Conservation (phyloP, 2,888 invertebrate genomes). For the Drosophila lutescens region DNA sequence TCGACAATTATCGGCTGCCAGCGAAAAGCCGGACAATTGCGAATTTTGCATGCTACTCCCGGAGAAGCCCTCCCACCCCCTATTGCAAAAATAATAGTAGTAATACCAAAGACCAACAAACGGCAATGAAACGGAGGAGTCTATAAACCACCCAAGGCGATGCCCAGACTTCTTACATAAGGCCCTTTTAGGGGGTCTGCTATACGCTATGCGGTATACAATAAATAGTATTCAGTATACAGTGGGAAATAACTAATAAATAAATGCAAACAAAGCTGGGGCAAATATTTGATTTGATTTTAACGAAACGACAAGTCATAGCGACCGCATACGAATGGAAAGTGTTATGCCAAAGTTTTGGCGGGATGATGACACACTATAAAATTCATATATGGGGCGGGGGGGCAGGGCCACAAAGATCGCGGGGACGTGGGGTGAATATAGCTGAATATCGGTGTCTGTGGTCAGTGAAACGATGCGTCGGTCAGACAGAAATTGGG, state of each 20-base stretch:
- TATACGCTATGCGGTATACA: background rate
- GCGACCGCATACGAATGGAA: constrained; percentile 65
- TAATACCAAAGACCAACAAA: background rate
- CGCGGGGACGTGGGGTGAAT: background rate
- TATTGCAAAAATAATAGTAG: constrained; percentile 36
- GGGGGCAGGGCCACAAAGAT: constrained; percentile 1
- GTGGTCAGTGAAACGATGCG: constrained; percentile 64
- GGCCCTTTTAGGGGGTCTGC: constrained; percentile 39
- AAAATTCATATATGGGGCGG: constrained; percentile 2
- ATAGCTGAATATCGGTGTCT: constrained; percentile 61
- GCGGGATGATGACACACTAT: constrained; percentile 31
- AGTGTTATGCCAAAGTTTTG: constrained; percentile 68
- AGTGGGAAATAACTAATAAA: constrained; percentile 31
- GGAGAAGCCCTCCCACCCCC: constrained; percentile 26
- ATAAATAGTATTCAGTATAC: background rate
- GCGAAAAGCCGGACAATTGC: constrained; percentile 52
- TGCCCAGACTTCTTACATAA: constrained; percentile 59
- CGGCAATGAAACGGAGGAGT: constrained; percentile 4
- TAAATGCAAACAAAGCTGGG: constrained; percentile 48
- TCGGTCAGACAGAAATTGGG: constrained; percentile 56
- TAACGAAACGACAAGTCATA: constrained; percentile 71
- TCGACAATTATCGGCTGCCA: constrained; percentile 47
- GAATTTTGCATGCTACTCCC: constrained; percentile 40
- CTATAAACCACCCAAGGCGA: constrained; percentile 71
- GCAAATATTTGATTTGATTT: constrained; percentile 76